Conservation (phyloP, 2,113 vertebrate species). For the Nesogale talazaci region DNA sequence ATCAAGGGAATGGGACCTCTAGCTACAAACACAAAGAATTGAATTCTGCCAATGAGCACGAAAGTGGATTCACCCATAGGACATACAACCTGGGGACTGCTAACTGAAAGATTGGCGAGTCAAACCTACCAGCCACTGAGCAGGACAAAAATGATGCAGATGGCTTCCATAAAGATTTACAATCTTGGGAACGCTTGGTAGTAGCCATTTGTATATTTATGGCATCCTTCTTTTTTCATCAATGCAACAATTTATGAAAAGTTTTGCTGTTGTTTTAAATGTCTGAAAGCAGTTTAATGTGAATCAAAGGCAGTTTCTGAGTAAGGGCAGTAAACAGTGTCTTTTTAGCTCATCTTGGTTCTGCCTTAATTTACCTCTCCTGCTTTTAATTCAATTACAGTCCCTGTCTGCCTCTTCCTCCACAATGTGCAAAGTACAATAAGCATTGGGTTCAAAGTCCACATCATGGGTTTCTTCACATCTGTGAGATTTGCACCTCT, state of each 20-base stretch:
- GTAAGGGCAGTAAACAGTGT: slow-evolving; percentile 90
- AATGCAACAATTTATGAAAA: slow-evolving; percentile 86
- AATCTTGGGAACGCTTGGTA: no score
- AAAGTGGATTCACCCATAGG: no score
- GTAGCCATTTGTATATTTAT: no score
- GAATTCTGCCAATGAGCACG: not conserved
- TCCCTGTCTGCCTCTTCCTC: slow-evolving; percentile 77
- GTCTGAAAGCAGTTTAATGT: slow-evolving; percentile 90
- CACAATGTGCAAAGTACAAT: slow-evolving; percentile 87
- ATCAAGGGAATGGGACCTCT: not conserved
- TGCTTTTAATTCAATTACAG: slow-evolving; percentile 84
- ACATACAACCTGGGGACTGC: no score
- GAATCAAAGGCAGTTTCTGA: slow-evolving; percentile 91
- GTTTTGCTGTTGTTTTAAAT: slow-evolving; percentile 74
- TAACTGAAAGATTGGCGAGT: no score
- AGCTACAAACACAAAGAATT: not conserved
- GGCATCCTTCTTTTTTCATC: no score
- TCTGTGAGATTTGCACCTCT: slow-evolving; percentile 75
- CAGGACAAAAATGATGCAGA: no score
- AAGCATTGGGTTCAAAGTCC: slow-evolving; percentile 82
- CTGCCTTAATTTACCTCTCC: slow-evolving; percentile 84
- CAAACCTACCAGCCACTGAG: no score
- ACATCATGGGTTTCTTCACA: slow-evolving; percentile 78
- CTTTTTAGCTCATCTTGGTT: slow-evolving; percentile 88
- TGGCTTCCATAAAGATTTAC: no score